Percentiles rank a stretch among this genome's conserved stretches.
Evolutionary conservation across 2,888 invertebrate species (phyloP).

Genomic region (Sturmia bella): DNA sequence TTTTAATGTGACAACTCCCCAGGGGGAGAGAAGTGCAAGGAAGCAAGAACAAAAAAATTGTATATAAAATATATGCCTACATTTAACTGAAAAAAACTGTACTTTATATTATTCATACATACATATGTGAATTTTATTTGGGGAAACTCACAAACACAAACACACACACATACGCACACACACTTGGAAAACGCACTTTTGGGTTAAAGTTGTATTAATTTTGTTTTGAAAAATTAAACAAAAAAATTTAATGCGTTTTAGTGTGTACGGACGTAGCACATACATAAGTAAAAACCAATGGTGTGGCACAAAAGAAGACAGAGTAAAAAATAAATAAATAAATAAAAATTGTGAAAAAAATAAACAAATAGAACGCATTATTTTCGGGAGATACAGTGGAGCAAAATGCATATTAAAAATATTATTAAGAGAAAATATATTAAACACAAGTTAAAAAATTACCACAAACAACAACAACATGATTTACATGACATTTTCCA

Average conservation of each 20-base stretch:
- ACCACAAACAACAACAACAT: neutral
- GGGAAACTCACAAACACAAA: neutral
- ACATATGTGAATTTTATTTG: neutral
- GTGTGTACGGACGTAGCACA: no score
- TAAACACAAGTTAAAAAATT: neutral
- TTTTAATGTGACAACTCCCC: conserved; percentile 39
- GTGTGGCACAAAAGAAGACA: conserved; percentile 28
- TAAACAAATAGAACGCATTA: conserved; percentile 56
- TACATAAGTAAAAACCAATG: no score
- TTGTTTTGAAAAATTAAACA: conserved; percentile 20
- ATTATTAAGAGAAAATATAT: no score
- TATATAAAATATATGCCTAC: conserved; percentile 15
- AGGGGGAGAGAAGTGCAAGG: conserved; percentile 2
- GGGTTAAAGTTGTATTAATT: conserved; percentile 23
- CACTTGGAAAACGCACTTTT: conserved; percentile 56
- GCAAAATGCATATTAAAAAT: neutral
- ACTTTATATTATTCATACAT: conserved; percentile 33
- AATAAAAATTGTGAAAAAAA: conserved; percentile 19
- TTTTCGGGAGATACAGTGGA: conserved; percentile 47
- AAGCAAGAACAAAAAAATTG: neutral
- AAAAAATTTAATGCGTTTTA: neutral
- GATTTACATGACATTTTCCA: no score
- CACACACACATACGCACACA: conserved; percentile 7
- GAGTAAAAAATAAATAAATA: no score
- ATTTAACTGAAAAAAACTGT: conserved; percentile 56